Evolutionary conservation across 2,113 vertebrate genomes (phyloP).

Genomic region (Microcebus tavaratra): DNA sequence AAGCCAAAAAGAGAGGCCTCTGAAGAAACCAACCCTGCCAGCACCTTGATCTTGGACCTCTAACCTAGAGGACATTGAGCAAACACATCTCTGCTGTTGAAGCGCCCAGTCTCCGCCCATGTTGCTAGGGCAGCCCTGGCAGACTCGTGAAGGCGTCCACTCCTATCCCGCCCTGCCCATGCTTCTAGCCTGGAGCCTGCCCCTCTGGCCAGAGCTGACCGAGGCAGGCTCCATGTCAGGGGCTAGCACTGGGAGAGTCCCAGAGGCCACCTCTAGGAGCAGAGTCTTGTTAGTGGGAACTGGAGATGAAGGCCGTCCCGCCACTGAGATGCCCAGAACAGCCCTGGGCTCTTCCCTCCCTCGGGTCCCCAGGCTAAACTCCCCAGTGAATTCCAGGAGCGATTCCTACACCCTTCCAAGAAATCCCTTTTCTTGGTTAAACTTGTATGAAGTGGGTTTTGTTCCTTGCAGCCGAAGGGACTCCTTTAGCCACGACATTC

Average conservation of each 20-base stretch:
- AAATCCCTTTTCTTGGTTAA: background rate
- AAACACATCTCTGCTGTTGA: background rate
- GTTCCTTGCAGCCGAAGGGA: background rate
- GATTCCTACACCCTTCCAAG: background rate
- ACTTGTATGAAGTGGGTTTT: background rate
- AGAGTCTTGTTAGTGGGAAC: background rate
- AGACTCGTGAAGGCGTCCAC: background rate
- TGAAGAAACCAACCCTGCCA: background rate
- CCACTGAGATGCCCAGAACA: background rate
- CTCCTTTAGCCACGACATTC: background rate
- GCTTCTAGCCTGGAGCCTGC: background rate
- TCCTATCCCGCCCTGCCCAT: accelerated
- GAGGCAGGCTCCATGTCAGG: background rate
- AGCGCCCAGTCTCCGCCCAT: no score
- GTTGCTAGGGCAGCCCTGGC: background rate
- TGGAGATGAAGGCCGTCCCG: background rate
- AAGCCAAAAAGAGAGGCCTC: background rate
- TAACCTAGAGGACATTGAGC: background rate
- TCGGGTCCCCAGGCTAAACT: background rate
- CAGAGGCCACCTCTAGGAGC: background rate
- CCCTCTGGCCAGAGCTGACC: background rate
- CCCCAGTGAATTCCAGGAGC: background rate
- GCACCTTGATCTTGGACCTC: background rate
- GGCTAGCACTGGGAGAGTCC: background rate
- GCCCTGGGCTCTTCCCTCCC: background rate